Evolutionary conservation across 2,888 invertebrate species (phyloP).

Genomic region (Plagodis pulveraria): DNA sequence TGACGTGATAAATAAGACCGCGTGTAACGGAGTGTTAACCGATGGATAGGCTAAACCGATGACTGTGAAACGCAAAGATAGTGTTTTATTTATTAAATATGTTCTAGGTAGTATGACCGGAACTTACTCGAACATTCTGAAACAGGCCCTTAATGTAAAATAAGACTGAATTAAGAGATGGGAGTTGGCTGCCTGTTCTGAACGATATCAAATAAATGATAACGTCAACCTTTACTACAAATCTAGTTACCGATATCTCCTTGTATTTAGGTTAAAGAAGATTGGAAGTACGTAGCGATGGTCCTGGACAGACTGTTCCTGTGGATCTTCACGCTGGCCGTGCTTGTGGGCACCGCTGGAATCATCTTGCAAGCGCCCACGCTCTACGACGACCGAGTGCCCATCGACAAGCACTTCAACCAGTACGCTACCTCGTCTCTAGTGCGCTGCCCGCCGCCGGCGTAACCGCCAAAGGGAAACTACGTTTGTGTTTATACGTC

Average conservation of each 20-base stretch:
- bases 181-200: no score
- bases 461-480: slow-evolving; percentile 55
- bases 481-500: slow-evolving; percentile 27
- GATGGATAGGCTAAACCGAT: no score
- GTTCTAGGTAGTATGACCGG: no score
- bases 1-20: no score
- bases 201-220: no score
- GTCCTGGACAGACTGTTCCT: slow-evolving; percentile 98
- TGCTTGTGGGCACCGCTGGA: slow-evolving; percentile 96
- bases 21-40: no score
- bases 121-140: no score
- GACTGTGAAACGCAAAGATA: no score
- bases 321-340: slow-evolving; percentile 98
- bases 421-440: slow-evolving; percentile 93
- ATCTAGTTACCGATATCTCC: neutral
- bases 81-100: no score
- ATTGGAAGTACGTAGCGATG: slow-evolving; percentile 99
- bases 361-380: slow-evolving; percentile 98
- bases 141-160: no score
- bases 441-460: slow-evolving; percentile 90
- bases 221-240: neutral
- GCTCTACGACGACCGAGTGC: slow-evolving; percentile 95
- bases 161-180: no score
- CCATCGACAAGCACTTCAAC: slow-evolving; percentile 94
- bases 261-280: slow-evolving; percentile 92